Evolutionary conservation across 1,140 invertebrate genomes (phyloP), one percentile per base, ranked within the genome.

Genomic region (Platyscapa corneri): DNA sequence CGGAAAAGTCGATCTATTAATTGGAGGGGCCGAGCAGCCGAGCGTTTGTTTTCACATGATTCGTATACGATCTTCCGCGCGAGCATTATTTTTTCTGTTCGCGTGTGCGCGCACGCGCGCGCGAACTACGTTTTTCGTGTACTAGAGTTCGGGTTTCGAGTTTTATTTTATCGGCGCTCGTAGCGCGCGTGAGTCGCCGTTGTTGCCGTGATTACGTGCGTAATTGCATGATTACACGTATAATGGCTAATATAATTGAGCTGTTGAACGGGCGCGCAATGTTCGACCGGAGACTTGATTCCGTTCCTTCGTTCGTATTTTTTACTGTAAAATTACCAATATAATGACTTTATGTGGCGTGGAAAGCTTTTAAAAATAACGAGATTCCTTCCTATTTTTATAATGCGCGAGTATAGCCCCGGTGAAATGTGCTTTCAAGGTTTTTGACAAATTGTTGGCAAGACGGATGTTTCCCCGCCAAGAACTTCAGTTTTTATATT

Each of bases 201-300:
- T 23, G 46, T 72, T 83, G 70, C 77, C 37, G 53, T 74, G 77
- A 84, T 84, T 80, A 84, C 67, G 83, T 79, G 76, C 76, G 65
- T 85, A 85, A 85, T 85, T 85, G 60, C 84, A 56, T 74, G 84
- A 85, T 77, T 85, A 82, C 79, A 20, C 79, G 84, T 67, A 85
- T 85, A 85, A 85, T 85, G 72, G 72, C 70, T 53, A 70, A 85
- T 85, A 81, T 85, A 85, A 85, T 85, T 85, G 84, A 85, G 84
- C 78, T 42, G 84, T 85, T 75, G 46, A 80, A 37, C 77, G 30
- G 39, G 12, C n/a, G 34, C 70, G 72, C 81, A 75, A 65, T 74
- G 32, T 37, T 56, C 32, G 65, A 84, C 64, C 65, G 42, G 75
- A 39, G 76, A 67, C 18, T 75, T 14, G 70, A 81, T 46, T 37